These are phyloP conservation scores for Abrostola tripartita DNA, from an alignment of 2,888 invertebrate species.

Conservation along the genomic window DNA sequence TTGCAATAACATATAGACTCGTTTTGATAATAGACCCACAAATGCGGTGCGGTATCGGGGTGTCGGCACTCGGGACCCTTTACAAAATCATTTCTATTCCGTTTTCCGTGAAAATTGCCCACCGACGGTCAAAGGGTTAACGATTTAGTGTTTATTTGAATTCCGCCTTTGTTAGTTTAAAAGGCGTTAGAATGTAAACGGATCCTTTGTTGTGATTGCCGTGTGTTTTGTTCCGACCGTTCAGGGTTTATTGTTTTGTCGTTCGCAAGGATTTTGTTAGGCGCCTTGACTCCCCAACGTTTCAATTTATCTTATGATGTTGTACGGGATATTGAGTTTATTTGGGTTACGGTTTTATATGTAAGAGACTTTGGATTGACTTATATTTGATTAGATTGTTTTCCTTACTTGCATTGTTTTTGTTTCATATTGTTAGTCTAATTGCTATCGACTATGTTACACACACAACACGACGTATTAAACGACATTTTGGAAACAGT, in stretches of 20 bases:
- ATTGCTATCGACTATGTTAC: neutral
- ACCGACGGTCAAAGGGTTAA: constrained; percentile 87
- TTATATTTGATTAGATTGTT: neutral
- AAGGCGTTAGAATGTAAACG: constrained; percentile 86
- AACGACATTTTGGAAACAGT: too few relatives aligned
- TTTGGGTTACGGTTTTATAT: constrained; percentile 13
- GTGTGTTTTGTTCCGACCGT: constrained; percentile 70
- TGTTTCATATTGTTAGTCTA: neutral
- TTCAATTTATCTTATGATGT: constrained; percentile 47
- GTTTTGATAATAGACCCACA: constrained; percentile 62
- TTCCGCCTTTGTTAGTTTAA: constrained; percentile 87
- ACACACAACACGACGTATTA: too few relatives aligned
- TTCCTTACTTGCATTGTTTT: neutral
- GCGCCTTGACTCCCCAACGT: constrained; percentile 35
- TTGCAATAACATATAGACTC: neutral
- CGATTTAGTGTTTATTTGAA: constrained; percentile 87
- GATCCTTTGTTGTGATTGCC: constrained; percentile 84
- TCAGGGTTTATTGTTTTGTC: constrained; percentile 60
- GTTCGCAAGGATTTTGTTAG: constrained; percentile 51
- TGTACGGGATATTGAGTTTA: constrained; percentile 1
- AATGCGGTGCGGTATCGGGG: constrained; percentile 57
- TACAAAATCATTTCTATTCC: constrained; percentile 85
- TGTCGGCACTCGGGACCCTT: constrained; percentile 73
- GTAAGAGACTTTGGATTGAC: neutral
- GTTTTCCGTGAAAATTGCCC: constrained; percentile 87